Conservation (phyloP, 2,888 invertebrate genomes). For the Pediacus dermestoides region DNA sequence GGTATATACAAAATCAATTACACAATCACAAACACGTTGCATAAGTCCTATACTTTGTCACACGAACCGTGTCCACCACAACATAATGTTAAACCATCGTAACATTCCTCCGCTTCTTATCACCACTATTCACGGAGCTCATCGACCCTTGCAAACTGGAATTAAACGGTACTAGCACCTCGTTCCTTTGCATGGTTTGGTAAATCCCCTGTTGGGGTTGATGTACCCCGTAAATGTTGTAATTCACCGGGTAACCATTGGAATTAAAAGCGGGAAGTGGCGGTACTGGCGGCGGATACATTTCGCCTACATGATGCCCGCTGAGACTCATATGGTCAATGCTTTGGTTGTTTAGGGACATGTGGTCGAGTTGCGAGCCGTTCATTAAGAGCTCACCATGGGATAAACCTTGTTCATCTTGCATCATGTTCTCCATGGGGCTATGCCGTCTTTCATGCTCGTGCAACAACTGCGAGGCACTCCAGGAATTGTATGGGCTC, state of each 20-base stretch:
- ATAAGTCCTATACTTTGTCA: constrained; percentile 26
- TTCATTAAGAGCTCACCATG: constrained; percentile 39
- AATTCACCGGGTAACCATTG: constrained; percentile 48
- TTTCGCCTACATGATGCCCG: constrained; percentile 41
- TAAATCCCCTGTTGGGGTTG: constrained; percentile 44
- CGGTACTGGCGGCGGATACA: constrained; percentile 53
- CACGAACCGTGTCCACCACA: constrained; percentile 36
- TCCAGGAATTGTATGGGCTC: constrained; percentile 59
- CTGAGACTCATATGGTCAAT: constrained; percentile 44
- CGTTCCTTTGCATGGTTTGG: constrained; percentile 48
- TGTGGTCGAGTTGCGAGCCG: constrained; percentile 43
- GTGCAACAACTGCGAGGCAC: constrained; percentile 57
- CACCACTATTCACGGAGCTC: constrained; percentile 56
- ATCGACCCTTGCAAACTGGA: constrained; percentile 56
- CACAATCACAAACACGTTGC: constrained; percentile 3
- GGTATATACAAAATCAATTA: background rate
- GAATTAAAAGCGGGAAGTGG: constrained; percentile 51
- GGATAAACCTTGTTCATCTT: constrained; percentile 39
- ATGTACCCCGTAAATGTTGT: constrained; percentile 50
- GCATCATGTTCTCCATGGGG: constrained; percentile 44
- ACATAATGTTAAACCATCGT: constrained; percentile 58
- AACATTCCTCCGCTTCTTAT: constrained; percentile 57
- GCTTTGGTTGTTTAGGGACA: constrained; percentile 43
- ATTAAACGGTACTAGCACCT: constrained; percentile 48
- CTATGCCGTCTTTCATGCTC: constrained; percentile 58